phyloP scores from a whole-genome alignment of 2,888 invertebrate species.

The Ophion ellenae region DNA sequence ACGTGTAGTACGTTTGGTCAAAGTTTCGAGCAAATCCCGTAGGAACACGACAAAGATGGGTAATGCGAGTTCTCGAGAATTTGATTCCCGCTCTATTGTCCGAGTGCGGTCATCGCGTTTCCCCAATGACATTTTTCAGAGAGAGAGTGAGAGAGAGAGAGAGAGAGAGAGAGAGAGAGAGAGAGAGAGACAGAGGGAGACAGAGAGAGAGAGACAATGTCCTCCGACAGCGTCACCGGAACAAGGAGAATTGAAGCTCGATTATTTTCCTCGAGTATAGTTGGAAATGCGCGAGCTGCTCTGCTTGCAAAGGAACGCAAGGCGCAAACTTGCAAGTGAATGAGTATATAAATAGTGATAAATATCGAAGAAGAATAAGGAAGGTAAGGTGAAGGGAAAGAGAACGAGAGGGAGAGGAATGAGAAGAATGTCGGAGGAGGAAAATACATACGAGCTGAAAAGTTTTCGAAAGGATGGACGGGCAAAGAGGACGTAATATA shows the following conservation, averaged over 20 bases:
- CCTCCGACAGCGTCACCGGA: too few relatives aligned
- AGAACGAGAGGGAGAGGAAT: slow-evolving; percentile 63
- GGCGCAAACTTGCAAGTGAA: neutral
- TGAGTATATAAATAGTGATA: neutral
- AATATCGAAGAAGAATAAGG: slow-evolving; percentile 8
- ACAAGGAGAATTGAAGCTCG: neutral
- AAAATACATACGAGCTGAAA: slow-evolving; percentile 49
- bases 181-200: neutral
- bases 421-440: slow-evolving; percentile 38
- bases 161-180: neutral
- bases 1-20: neutral
- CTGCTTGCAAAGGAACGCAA: neutral
- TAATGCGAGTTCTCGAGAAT: neutral
- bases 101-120: neutral
- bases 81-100: neutral
- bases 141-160: neutral
- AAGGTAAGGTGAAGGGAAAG: slow-evolving; percentile 6
- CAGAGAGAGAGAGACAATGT: neutral
- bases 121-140: neutral
- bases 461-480: slow-evolving; percentile 39
- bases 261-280: neutral
- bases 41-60: slow-evolving; percentile 2
- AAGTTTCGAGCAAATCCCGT: neutral
- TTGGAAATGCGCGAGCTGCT: neutral
- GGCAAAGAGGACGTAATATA: slow-evolving; percentile 39